Evolutionary conservation across 2,113 vertebrate species (phyloP).

Genomic region (Xenopus laevis): DNA sequence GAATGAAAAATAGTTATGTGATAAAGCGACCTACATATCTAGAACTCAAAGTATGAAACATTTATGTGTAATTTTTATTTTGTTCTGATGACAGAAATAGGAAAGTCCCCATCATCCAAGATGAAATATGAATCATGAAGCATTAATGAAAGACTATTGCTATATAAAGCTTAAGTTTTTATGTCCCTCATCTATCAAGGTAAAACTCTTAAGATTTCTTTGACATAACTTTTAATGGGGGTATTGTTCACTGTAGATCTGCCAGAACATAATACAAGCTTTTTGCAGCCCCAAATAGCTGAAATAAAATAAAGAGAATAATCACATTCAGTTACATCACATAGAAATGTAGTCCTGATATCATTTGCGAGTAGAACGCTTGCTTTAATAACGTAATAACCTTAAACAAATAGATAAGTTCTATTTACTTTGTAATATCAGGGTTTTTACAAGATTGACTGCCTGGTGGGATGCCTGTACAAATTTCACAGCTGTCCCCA

Average conservation of each 20-base stretch:
- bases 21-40: constrained; percentile 38
- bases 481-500: constrained; percentile 64
- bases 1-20: constrained; percentile 22
- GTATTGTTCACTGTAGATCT: constrained; percentile 40
- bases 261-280: constrained; percentile 48
- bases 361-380: constrained; percentile 60
- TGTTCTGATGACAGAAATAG: constrained; percentile 25
- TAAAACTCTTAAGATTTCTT: constrained; percentile 54
- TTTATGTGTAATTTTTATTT: constrained; percentile 23
- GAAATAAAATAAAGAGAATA: constrained; percentile 46
- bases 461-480: constrained; percentile 63
- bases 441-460: constrained; percentile 67
- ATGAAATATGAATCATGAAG: constrained; percentile 59
- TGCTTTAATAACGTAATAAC: constrained; percentile 68
- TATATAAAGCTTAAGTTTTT: constrained; percentile 58
- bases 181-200: constrained; percentile 58
- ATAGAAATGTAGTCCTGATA: constrained; percentile 51
- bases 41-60: constrained; percentile 30
- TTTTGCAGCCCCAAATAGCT: constrained; percentile 49
- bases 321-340: constrained; percentile 53
- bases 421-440: constrained; percentile 70
- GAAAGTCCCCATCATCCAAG: constrained; percentile 28
- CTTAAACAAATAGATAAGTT: constrained; percentile 70
- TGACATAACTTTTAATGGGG: constrained; percentile 58
- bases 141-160: constrained; percentile 56